A percentile compares a stretch with the other conserved stretches of the same genome.
phyloP scores from a whole-genome alignment of 1,140 invertebrate genomes.

The Brachionus asplanchnoidis region DNA sequence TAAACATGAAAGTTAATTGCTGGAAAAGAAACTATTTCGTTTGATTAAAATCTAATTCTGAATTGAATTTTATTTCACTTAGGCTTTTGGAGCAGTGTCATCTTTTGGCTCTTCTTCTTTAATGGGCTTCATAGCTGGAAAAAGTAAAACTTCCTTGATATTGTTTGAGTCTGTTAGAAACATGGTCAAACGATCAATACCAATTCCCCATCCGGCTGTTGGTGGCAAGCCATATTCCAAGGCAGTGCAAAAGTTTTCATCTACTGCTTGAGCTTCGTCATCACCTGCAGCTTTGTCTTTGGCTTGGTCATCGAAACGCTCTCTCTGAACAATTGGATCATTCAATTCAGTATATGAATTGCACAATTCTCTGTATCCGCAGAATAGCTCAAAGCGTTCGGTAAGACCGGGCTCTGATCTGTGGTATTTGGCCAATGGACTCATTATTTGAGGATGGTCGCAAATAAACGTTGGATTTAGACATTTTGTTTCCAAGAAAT shows the following conservation, averaged over 20 bases:
- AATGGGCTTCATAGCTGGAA: conserved; percentile 65
- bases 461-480: conserved; percentile 94
- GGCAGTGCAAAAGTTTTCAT: conserved; percentile 94
- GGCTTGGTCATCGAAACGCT: conserved; percentile 89
- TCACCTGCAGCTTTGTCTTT: conserved; percentile 95
- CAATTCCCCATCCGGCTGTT: conserved; percentile 95
- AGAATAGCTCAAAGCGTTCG: conserved; percentile 94
- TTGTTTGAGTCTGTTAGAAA: conserved; percentile 96
- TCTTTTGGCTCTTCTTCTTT: background rate
- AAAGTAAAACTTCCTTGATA: conserved; percentile 76
- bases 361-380: conserved; percentile 92
- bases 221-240: conserved; percentile 97
- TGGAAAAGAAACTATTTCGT: no score
- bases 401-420: conserved; percentile 78
- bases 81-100: no score
- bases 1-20: no score
- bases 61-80: no score
- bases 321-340: conserved; percentile 86
- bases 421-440: conserved; percentile 95
- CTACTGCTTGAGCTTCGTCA: conserved; percentile 92
- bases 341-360: conserved; percentile 99
- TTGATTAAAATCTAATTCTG: no score
- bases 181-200: conserved; percentile 93
- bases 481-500: conserved; percentile 89
- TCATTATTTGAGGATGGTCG: conserved; percentile 98